Evolutionary conservation across 2,888 invertebrate species (phyloP), one percentile per base, ranked within the genome.

Genomic region (Eremobia ochroleuca): DNA sequence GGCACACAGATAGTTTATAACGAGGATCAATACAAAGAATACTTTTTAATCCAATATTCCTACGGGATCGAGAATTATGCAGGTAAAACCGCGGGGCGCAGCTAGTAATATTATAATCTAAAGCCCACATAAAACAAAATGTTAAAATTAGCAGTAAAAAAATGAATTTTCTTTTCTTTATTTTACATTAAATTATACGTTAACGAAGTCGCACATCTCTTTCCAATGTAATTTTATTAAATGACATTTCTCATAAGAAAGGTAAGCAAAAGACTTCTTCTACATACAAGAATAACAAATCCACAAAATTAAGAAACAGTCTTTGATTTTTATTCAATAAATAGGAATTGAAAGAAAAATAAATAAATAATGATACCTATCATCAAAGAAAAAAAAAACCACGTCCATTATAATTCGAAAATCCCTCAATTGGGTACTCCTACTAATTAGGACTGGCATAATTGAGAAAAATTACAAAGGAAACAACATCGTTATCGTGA

Each of bases 401-500:
- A 58, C 46, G 34, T 31, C 43, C 15, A 58, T 64, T 49, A 68
- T 73, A 49, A 58, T 61, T 65, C 37, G 18, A 59, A 70, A 61
- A 72, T 9, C 31, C 11, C 52, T 61, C 11, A 58, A 69, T 66
- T 66, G 40, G 65, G 21, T 65, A 34, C 73, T 73, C 61, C 13
- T 1, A 58, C 15, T 70, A 58, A 82, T 82, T 61, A 69, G 28
- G 11, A 28, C 62, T 52, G 31, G n/a, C 64, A 37, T 69, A 80
- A 80, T 80, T 69, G 73, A 55, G 59, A 73, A 66, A 82, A 80
- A 61, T 85, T 62, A 58, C 65, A 40, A 62, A 61, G 21, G 8
- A 73, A 80, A 84, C 15, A 49, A 65, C 69, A 34, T 28, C 8
- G n/a, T 21, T 49, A 34, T 40, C 2, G 4, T 25, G 18, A 9